These are phyloP conservation scores for Acanthopleura granulata DNA, from an alignment of 2,888 invertebrate genomes.

Conservation along the genomic window DNA sequence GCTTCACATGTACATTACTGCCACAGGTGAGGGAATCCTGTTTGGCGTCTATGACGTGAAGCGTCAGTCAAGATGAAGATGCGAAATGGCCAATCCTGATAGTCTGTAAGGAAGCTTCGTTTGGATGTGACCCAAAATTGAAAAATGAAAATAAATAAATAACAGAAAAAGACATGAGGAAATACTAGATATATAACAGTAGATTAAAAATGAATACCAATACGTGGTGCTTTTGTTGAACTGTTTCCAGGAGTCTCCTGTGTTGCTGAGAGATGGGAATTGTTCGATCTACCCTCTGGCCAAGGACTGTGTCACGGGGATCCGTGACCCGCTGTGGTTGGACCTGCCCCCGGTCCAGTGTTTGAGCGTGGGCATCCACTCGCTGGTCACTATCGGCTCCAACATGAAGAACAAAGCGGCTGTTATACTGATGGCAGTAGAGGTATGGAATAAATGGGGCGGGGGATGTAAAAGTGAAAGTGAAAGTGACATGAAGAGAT, in stretches of 20 bases:
- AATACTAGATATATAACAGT: no score
- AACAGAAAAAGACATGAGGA: no score
- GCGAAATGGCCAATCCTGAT: no score
- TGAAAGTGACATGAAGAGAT: background rate
- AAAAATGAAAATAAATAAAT: no score
- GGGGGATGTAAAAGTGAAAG: background rate
- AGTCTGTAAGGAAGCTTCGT: no score
- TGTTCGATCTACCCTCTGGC: constrained; percentile 94
- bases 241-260: constrained; percentile 55
- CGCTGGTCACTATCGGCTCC: constrained; percentile 40
- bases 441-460: constrained; percentile 40
- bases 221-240: background rate
- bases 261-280: constrained; percentile 88
- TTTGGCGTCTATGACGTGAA: no score
- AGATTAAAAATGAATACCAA: no score
- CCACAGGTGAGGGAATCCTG: no score
- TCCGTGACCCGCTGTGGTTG: constrained; percentile 92
- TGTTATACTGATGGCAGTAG: constrained; percentile 57
- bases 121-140: no score
- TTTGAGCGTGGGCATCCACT: constrained; percentile 52
- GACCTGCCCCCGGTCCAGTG: constrained; percentile 87
- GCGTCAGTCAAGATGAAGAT: no score
- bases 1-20: no score
- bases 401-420: constrained; percentile 60
- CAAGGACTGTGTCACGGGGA: constrained; percentile 94